Evolutionary conservation across 1,140 invertebrate genomes (phyloP), one percentile per base, ranked within the genome.

Genomic region (Leptinotarsa undecemlineata): DNA sequence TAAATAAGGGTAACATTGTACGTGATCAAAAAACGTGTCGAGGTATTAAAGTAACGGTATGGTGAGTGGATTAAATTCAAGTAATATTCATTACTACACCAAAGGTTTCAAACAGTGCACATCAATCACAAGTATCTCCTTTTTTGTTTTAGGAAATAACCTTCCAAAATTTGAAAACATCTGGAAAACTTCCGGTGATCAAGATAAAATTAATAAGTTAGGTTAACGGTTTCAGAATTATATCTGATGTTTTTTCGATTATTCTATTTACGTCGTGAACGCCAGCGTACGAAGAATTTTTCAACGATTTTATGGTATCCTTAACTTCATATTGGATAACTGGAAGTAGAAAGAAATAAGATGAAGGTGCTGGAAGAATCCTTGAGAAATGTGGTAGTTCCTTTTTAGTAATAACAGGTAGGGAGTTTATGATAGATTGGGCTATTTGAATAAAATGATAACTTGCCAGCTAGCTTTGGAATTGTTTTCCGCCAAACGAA

Each of bases 291-390:
- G 62, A 19, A 63, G 62, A 63, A 63, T 63, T 63, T 23, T 63
- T 63, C 19, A 4, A 23, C 3, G 62, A 63, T 20, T 63, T 19
- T 2, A 3, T 63, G 62, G 62, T 63, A 63, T 63, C n/a, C 62
- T 3, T 63, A 63, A 63, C 62, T 23, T 63, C 1, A 20, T 2
- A 63, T 63, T 63, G 14, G n/a, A 19, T 23, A 63, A 63, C 14
- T 63, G n/a, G 62, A 63, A 63, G 62, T 23, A 63, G 21, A 23
- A 63, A 63, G 21, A 63, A 63, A 63, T 5, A 63, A 63, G 62
- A 63, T 14, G 62, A 63, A 63, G 62, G 62, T 13, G 21, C 62
- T 63, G 62, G 61, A 63, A 63, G 19, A 63, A 23, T 63, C 19
- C 1, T 23, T 63, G 62, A 20, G 3, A 63, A 21, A 63, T 63